Evolutionary conservation across 2,888 invertebrate species (phyloP).

Genomic region (Drosophila meridiana): DNA sequence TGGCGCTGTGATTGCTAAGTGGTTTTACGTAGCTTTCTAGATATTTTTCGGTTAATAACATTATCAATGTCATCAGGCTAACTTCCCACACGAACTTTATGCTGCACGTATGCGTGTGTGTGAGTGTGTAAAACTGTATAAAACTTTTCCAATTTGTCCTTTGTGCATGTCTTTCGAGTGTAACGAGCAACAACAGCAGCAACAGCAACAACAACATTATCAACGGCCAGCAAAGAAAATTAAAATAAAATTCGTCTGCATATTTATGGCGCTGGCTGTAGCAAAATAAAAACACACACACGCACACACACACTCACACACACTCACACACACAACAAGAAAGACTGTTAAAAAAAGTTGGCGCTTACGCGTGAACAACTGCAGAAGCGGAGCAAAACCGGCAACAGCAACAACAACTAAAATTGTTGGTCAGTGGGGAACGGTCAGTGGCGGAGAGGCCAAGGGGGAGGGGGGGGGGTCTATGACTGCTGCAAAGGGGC

Average conservation of each 20-base stretch:
- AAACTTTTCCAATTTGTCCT: constrained; percentile 72
- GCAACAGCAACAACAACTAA: constrained; percentile 13
- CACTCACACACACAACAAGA: constrained; percentile 8
- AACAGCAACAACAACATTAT: constrained; percentile 30
- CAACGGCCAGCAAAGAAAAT: constrained; percentile 59
- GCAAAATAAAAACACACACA: constrained; percentile 22
- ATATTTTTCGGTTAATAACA: constrained; percentile 55
- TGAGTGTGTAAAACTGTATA: constrained; percentile 49
- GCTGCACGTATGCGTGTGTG: constrained; percentile 17
- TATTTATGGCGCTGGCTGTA: constrained; percentile 61
- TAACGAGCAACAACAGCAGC: constrained; percentile 50
- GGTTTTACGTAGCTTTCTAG: constrained; percentile 23
- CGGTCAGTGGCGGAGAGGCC: neutral
- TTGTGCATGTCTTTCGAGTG: constrained; percentile 69
- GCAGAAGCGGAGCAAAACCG: constrained; percentile 20
- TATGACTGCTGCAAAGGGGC: constrained; percentile 1
- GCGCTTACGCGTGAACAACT: constrained; percentile 52
- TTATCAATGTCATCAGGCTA: constrained; percentile 64
- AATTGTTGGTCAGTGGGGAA: constrained; percentile 41
- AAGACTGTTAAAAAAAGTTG: constrained; percentile 48
- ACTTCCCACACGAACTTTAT: constrained; percentile 49
- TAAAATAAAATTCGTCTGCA: constrained; percentile 70
- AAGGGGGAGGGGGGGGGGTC: neutral
- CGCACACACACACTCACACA: constrained; percentile 8
- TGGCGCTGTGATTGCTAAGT: constrained; percentile 13